These are phyloP conservation scores for Heliothis peltigera DNA, from an alignment of 2,888 invertebrate genomes.

Conservation along the genomic window DNA sequence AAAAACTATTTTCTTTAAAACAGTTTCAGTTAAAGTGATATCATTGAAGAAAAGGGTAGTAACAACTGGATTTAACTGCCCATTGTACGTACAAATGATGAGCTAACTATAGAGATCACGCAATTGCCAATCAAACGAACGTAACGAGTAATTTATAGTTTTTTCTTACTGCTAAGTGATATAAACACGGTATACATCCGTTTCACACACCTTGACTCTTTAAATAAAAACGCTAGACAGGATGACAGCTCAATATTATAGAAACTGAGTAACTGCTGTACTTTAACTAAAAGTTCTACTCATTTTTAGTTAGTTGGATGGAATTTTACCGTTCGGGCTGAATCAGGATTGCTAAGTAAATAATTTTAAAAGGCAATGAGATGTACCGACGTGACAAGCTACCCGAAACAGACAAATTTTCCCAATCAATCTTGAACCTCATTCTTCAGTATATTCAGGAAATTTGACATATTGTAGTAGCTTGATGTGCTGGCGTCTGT, in stretches of 20 bases:
- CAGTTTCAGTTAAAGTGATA: background rate
- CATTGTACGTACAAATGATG: background rate
- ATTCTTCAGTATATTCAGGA: too few species aligned
- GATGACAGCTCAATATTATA: slow-evolving; percentile 8
- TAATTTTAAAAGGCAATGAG: too few species aligned
- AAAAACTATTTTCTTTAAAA: background rate
- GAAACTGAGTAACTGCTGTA: slow-evolving; percentile 7
- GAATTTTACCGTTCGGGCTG: too few species aligned
- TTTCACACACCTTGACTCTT: slow-evolving; percentile 12
- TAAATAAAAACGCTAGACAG: slow-evolving; percentile 17
- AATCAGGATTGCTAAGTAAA: too few species aligned
- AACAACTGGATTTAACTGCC: background rate
- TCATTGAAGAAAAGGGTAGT: background rate
- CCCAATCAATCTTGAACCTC: too few species aligned
- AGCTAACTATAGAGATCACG: slow-evolving; percentile 30
- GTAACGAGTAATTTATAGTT: slow-evolving; percentile 4
- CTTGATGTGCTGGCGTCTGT: too few species aligned
- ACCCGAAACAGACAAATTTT: too few species aligned
- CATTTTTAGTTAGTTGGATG: background rate
- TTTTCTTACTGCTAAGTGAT: slow-evolving; percentile 12
- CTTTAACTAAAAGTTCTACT: background rate
- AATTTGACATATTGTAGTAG: too few species aligned
- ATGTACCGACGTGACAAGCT: too few species aligned
- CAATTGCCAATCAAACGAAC: slow-evolving; percentile 21
- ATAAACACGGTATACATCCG: slow-evolving; percentile 17